These are phyloP conservation scores for Trichosurus vulpecula DNA, from an alignment of 2,797 vertebrate genomes.

Conservation along the genomic window DNA sequence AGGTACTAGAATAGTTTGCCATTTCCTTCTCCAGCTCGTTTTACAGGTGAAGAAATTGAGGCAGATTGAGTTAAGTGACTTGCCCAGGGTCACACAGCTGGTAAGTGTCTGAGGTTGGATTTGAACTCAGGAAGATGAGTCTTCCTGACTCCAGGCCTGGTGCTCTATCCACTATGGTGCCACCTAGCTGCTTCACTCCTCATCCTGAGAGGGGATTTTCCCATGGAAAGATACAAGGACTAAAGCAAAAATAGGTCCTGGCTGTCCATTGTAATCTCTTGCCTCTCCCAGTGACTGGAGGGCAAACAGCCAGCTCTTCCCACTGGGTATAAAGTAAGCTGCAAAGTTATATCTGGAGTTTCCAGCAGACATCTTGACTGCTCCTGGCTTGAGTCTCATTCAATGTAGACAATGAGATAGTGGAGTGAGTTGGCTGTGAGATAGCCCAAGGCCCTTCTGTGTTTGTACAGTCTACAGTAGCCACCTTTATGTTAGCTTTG, in stretches of 20 bases:
- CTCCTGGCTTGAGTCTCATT: conserved; percentile 72
- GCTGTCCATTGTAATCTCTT: background rate
- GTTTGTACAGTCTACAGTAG: conserved; percentile 73
- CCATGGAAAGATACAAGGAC: background rate
- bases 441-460: conserved; percentile 58
- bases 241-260: background rate
- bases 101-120: background rate
- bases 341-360: conserved; percentile 64
- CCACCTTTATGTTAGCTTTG: conserved; percentile 66
- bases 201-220: background rate
- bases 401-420: conserved; percentile 73
- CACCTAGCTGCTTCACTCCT: background rate
- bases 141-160: too few species aligned
- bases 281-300: background rate
- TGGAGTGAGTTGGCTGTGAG: conserved; percentile 56
- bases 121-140: background rate
- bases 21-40: too few species aligned
- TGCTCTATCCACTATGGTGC: background rate
- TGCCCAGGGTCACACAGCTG: background rate
- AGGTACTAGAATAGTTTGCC: background rate
- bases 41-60: background rate
- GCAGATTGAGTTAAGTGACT: background rate
- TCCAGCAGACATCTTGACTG: conserved; percentile 48
- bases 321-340: conserved; percentile 66
- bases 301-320: background rate